Evolutionary conservation across 2,113 vertebrate genomes (phyloP).

Genomic region (Ursus arctos): DNA sequence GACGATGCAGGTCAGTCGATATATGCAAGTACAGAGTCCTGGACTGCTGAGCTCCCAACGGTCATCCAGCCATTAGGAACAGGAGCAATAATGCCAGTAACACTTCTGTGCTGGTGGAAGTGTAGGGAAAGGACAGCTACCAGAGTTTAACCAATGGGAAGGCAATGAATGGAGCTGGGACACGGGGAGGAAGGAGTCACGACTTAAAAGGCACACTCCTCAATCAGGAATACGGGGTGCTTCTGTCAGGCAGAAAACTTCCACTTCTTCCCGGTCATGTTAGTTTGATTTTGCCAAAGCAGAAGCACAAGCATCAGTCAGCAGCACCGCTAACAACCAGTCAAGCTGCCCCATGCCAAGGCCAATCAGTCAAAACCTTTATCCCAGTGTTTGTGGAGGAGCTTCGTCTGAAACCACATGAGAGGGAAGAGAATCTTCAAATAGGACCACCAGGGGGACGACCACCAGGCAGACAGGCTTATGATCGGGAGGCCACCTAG

Average conservation of each 20-base stretch:
- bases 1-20: not conserved
- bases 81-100: not conserved
- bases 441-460: constrained; percentile 88
- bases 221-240: not conserved
- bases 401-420: constrained; percentile 85
- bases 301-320: constrained; percentile 73
- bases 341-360: constrained; percentile 82
- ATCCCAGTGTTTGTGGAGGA: constrained; percentile 86
- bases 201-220: not conserved
- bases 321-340: constrained; percentile 65
- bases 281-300: constrained; percentile 72
- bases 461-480: constrained; percentile 88
- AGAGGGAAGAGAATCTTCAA: constrained; percentile 88
- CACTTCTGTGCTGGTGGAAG: not conserved
- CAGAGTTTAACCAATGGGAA: not conserved
- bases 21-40: not conserved
- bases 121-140: not conserved
- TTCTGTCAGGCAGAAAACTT: constrained; percentile 13
- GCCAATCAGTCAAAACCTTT: constrained; percentile 84
- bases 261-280: constrained; percentile 50
- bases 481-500: constrained; percentile 85
- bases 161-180: not conserved
- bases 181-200: not conserved
- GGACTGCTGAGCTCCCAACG: not conserved
- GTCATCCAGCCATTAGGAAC: not conserved